phyloP scores from a whole-genome alignment of 2,888 invertebrate genomes.

The Drosophila mimica region DNA sequence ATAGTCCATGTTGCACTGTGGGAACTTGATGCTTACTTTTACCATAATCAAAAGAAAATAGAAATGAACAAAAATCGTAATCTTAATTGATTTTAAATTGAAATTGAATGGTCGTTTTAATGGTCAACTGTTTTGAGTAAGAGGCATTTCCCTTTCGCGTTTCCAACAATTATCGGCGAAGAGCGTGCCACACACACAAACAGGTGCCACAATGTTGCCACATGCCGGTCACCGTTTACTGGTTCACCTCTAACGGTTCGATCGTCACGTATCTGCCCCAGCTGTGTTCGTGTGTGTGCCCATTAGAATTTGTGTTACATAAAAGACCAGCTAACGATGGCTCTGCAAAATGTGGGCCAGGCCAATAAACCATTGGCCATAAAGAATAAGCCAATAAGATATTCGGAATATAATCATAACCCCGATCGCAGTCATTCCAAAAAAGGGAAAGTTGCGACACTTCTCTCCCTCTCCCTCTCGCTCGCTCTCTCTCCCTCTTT shows the following conservation, averaged over 20 bases:
- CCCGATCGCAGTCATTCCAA: slow-evolving; percentile 48
- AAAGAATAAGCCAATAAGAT: slow-evolving; percentile 33
- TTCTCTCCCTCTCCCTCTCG: slow-evolving; percentile 27
- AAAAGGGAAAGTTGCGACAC: slow-evolving; percentile 77
- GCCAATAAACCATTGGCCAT: slow-evolving; percentile 33
- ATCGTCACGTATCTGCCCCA: slow-evolving; percentile 26
- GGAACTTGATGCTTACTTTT: slow-evolving; percentile 62
- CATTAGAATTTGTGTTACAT: slow-evolving; percentile 57
- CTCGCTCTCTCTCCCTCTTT: slow-evolving; percentile 8
- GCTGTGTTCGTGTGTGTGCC: slow-evolving; percentile 31
- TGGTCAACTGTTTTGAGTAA: slow-evolving; percentile 54
- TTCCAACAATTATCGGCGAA: slow-evolving; percentile 23
- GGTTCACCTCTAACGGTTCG: slow-evolving; percentile 18
- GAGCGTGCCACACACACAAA: slow-evolving; percentile 4
- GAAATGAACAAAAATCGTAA: slow-evolving; percentile 41
- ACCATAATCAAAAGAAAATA: slow-evolving; percentile 51
- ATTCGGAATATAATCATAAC: slow-evolving; percentile 52
- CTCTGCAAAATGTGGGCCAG: slow-evolving; percentile 51
- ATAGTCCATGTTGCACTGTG: slow-evolving; percentile 41
- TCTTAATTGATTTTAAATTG: slow-evolving; percentile 76
- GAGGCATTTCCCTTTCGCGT: slow-evolving; percentile 74
- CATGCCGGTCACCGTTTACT: slow-evolving; percentile 16
- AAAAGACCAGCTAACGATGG: slow-evolving; percentile 33
- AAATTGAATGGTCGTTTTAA: slow-evolving; percentile 59
- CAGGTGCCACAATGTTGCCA: slow-evolving; percentile 31